These are phyloP conservation scores for Masnerella sp. DNA, from an alignment of 2,888 invertebrate genomes.

Conservation along the genomic window DNA sequence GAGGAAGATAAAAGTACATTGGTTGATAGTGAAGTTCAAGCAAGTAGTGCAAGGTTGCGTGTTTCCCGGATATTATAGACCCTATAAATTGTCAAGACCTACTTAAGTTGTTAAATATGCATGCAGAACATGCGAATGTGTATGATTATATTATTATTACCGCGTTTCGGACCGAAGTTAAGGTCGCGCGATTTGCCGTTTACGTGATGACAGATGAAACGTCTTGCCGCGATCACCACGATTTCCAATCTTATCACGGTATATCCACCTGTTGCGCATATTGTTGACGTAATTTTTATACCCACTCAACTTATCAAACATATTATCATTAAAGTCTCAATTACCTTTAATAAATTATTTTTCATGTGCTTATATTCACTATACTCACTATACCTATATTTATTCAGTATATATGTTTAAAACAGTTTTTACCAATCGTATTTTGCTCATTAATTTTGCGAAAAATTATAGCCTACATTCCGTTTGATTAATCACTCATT, in stretches of 20 bases:
- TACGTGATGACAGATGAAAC: slow-evolving; percentile 53
- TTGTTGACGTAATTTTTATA: slow-evolving; percentile 36
- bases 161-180: slow-evolving; percentile 34
- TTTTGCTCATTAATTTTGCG: too few species aligned
- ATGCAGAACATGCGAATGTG: slow-evolving; percentile 53
- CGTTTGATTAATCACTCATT: too few species aligned
- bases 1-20: too few species aligned
- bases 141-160: slow-evolving; percentile 53
- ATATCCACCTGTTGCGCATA: slow-evolving; percentile 71
- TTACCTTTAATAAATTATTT: too few species aligned
- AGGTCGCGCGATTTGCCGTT: slow-evolving; percentile 49
- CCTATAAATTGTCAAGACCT: slow-evolving; percentile 51
- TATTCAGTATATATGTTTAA: too few species aligned
- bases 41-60: slow-evolving; percentile 54
- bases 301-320: neutral
- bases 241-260: slow-evolving; percentile 65
- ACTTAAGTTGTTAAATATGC: slow-evolving; percentile 53
- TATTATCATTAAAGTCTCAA: too few species aligned
- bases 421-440: too few species aligned
- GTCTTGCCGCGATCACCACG: slow-evolving; percentile 55
- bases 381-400: too few species aligned
- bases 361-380: too few species aligned
- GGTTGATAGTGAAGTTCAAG: slow-evolving; percentile 48
- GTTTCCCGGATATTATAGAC: slow-evolving; percentile 58
- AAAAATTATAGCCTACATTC: too few species aligned